These are phyloP conservation scores for Hyperoplus lanceolatus DNA, from an alignment of 2,797 vertebrate species.

Conservation along the genomic window DNA sequence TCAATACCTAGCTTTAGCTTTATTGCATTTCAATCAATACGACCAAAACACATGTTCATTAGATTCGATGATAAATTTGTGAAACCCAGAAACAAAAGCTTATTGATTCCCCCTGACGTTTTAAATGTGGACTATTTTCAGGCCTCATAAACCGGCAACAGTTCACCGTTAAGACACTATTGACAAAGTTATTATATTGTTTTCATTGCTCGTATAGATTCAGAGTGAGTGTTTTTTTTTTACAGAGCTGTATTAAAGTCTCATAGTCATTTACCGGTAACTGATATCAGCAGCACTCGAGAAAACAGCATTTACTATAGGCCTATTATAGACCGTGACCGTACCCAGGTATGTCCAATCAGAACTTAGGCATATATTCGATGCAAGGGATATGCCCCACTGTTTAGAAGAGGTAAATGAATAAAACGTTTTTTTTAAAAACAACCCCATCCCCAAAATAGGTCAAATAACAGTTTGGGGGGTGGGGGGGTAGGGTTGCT, in stretches of 20 bases:
- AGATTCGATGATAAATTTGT: slow-evolving; percentile 48
- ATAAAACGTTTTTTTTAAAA: too few species aligned
- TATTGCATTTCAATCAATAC: slow-evolving; percentile 54
- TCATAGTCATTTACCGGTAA: slow-evolving; percentile 1
- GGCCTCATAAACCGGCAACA: slow-evolving; percentile 22
- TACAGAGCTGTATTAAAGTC: slow-evolving; percentile 1
- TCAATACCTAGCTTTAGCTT: slow-evolving; percentile 58
- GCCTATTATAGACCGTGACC: slow-evolving; percentile 21
- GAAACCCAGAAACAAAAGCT: slow-evolving; percentile 41
- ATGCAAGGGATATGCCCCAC: too few species aligned
- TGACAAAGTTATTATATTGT: slow-evolving; percentile 10
- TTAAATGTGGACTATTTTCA: slow-evolving; percentile 25
- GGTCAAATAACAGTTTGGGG: too few species aligned
- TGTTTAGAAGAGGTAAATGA: too few species aligned
- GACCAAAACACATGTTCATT: slow-evolving; percentile 60
- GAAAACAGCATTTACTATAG: slow-evolving; percentile 41
- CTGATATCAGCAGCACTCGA: slow-evolving; percentile 12
- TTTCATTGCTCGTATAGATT: slow-evolving; percentile 11
- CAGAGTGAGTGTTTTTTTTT: neutral
- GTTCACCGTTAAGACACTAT: slow-evolving; percentile 20
- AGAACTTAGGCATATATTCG: neutral
- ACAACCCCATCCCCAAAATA: too few species aligned
- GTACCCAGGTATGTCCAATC: slow-evolving; percentile 19
- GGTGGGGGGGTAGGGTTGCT: too few species aligned
- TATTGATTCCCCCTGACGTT: slow-evolving; percentile 44